Evolutionary conservation across 2,113 vertebrate species (phyloP).

Genomic region (Cyphomyrus discorhynchus): DNA sequence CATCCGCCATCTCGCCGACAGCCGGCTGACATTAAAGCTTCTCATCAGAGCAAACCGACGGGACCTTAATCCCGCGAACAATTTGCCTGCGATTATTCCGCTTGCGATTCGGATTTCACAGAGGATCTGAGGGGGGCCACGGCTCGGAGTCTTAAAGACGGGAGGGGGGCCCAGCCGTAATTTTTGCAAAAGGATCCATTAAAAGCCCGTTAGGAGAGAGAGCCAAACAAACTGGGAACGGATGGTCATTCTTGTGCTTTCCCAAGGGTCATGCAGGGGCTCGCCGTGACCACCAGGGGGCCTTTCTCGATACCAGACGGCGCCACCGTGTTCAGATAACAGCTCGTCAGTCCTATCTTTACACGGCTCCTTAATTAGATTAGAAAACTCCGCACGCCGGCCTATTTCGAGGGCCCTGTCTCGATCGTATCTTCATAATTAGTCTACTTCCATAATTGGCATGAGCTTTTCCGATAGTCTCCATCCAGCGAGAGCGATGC

Average conservation of each 20-base stretch:
- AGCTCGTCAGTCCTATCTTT: constrained; percentile 32
- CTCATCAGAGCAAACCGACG: neutral
- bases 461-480: constrained; percentile 12
- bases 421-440: constrained; percentile 44
- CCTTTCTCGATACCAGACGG: neutral
- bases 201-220: neutral
- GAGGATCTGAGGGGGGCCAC: neutral
- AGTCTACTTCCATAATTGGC: constrained; percentile 35
- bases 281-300: neutral
- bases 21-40: neutral
- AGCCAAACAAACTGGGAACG: neutral
- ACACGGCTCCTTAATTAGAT: constrained; percentile 50
- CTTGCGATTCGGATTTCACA: neutral
- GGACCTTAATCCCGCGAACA: neutral
- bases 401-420: constrained; percentile 31
- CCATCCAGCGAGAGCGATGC: neutral
- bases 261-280: neutral
- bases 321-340: neutral
- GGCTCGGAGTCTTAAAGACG: neutral
- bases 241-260: neutral
- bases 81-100: neutral
- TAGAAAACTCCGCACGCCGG: constrained; percentile 19
- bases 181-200: neutral
- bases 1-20: neutral
- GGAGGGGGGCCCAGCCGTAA: neutral